phyloP scores from a whole-genome alignment of 2,113 vertebrate species.

The Capricornis sumatraensis region DNA sequence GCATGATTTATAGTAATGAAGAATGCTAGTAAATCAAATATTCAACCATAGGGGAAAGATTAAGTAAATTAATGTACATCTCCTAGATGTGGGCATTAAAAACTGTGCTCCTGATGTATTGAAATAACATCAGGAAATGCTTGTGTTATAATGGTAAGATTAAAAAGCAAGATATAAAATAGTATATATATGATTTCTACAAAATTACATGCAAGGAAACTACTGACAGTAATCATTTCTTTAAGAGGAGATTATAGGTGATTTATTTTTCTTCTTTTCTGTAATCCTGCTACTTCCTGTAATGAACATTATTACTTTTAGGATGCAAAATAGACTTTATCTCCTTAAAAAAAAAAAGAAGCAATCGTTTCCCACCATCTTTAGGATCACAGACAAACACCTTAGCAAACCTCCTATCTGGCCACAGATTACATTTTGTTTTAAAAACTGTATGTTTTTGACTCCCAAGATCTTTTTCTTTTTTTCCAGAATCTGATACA shows the following conservation, averaged over 20 bases:
- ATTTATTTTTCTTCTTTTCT: conserved; percentile 10
- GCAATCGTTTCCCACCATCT: background rate
- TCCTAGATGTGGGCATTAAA: conserved; percentile 5
- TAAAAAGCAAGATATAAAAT: conserved; percentile 12
- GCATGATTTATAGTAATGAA: conserved; percentile 53
- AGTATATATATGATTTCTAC: background rate
- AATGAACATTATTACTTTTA: conserved; percentile 24
- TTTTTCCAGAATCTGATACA: background rate
- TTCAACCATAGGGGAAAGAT: conserved; percentile 53
- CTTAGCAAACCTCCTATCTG: background rate
- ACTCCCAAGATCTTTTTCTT: background rate
- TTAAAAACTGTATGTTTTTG: background rate
- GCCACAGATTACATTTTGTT: background rate
- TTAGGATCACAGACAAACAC: background rate
- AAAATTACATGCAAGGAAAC: conserved; percentile 10
- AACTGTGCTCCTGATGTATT: background rate
- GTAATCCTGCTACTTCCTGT: background rate
- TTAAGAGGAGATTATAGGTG: background rate
- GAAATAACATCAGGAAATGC: conserved; percentile 41
- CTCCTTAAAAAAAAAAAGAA: background rate
- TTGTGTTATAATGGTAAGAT: conserved; percentile 28
- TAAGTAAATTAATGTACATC: conserved; percentile 54
- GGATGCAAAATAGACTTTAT: conserved; percentile 25
- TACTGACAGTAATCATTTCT: conserved; percentile 7
- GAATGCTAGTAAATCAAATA: conserved; percentile 57